A percentile compares a stretch with the other conserved stretches of the same genome.
These are phyloP conservation scores for Orbicella faveolata DNA, from an alignment of 64 coral and sea anemone species.

Conservation along the genomic window DNA sequence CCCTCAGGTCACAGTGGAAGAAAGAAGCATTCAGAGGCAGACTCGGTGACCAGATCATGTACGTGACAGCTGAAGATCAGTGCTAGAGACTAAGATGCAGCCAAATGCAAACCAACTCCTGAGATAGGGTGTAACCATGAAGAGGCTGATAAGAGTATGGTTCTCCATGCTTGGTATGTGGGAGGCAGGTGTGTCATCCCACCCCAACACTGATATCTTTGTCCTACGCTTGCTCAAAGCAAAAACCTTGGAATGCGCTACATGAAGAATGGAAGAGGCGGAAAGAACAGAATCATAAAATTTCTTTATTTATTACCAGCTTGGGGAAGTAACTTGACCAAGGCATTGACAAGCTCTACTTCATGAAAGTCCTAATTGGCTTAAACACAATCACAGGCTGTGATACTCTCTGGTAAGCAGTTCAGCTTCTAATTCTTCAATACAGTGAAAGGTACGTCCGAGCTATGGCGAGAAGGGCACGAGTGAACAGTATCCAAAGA, in stretches of 20 bases:
- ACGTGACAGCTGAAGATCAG: slow-evolving; percentile 45
- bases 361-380: no score
- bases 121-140: slow-evolving; percentile 66
- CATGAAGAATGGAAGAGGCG: slow-evolving; percentile 33
- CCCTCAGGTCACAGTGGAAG: slow-evolving; percentile 62
- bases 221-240: slow-evolving; percentile 52
- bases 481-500: no score
- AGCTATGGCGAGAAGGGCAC: no score
- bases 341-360: no score
- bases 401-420: no score
- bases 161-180: slow-evolving; percentile 43
- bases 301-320: slow-evolving; percentile 22
- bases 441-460: no score
- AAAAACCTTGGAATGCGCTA: slow-evolving; percentile 47
- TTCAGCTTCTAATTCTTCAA: no score
- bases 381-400: no score
- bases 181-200: slow-evolving; percentile 53
- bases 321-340: no score
- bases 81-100: slow-evolving; percentile 36
- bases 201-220: slow-evolving; percentile 63
- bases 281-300: slow-evolving; percentile 52
- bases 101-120: slow-evolving; percentile 43
- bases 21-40: slow-evolving; percentile 58
- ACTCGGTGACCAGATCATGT: slow-evolving; percentile 39
- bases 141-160: slow-evolving; percentile 69